Conservation (phyloP, 2,113 vertebrate genomes). For the Oplegnathus fasciatus region DNA sequence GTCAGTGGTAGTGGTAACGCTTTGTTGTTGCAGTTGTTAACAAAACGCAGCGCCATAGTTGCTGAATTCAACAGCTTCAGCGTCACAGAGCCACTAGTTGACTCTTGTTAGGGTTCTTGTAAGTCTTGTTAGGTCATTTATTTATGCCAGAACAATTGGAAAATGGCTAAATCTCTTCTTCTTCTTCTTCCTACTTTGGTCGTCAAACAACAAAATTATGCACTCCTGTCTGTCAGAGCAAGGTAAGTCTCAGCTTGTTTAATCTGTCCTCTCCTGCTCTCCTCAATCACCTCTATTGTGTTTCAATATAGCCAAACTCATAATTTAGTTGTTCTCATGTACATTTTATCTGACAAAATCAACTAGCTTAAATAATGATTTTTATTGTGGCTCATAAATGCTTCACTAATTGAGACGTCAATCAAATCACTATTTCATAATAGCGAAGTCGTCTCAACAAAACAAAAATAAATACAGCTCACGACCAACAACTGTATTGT, state of each 20-base stretch:
- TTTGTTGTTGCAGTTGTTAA: too few species aligned
- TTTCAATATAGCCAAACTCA: neutral
- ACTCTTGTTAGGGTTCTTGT: too few species aligned
- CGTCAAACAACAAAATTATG: too few species aligned
- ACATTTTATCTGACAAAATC: neutral
- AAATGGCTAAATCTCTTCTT: too few species aligned
- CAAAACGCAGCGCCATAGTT: too few species aligned
- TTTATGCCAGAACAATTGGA: too few species aligned
- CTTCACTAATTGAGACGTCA: neutral
- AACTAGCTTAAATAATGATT: neutral
- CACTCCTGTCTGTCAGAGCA: neutral
- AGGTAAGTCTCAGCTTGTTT: neutral
- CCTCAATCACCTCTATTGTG: neutral
- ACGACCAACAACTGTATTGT: neutral
- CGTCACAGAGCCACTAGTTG: too few species aligned
- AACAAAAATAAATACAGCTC: neutral
- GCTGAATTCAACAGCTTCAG: too few species aligned
- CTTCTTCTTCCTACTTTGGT: too few species aligned
- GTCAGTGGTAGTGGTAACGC: too few species aligned
- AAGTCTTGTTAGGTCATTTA: too few species aligned
- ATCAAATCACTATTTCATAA: neutral
- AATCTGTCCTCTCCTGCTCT: neutral
- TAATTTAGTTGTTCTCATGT: too few species aligned
- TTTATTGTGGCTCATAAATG: neutral
- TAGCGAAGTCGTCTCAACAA: neutral